phyloP scores from a whole-genome alignment of 2,797 vertebrate genomes.

The Simalia tracyae region DNA sequence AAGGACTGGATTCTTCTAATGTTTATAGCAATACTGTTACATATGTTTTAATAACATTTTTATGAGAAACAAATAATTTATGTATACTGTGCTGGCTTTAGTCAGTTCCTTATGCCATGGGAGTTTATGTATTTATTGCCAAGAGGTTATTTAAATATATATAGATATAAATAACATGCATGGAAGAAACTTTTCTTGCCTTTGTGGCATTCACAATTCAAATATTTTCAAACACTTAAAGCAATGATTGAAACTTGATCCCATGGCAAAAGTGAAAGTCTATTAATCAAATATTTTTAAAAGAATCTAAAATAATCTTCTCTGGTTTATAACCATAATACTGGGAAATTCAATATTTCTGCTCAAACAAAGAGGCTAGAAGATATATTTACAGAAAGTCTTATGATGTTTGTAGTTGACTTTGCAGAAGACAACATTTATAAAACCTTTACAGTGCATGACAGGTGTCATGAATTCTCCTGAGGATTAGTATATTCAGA shows the following conservation, averaged over 20 bases:
- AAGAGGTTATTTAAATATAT: neutral
- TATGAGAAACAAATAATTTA: neutral
- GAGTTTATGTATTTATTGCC: neutral
- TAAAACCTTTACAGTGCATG: conserved; percentile 77
- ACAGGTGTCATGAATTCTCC: conserved; percentile 74
- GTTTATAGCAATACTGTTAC: neutral
- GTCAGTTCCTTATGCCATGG: neutral
- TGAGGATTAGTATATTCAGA: conserved; percentile 70
- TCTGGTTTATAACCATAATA: conserved; percentile 70
- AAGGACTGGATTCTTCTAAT: neutral
- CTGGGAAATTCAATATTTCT: conserved; percentile 76
- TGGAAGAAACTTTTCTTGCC: neutral
- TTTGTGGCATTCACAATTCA: conserved; percentile 35
- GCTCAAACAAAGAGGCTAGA: conserved; percentile 80
- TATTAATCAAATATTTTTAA: conserved; percentile 58
- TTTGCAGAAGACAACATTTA: conserved; percentile 79
- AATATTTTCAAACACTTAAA: conserved; percentile 45
- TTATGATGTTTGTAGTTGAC: conserved; percentile 82
- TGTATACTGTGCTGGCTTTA: neutral
- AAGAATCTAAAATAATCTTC: conserved; percentile 63
- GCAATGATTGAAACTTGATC: conserved; percentile 55
- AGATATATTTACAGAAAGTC: conserved; percentile 79
- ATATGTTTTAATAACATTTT: neutral
- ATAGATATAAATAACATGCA: conserved; percentile 1
- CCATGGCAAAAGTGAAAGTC: conserved; percentile 46